Evolutionary conservation across 2,888 invertebrate species (phyloP).

Genomic region (Congeria kusceri): DNA sequence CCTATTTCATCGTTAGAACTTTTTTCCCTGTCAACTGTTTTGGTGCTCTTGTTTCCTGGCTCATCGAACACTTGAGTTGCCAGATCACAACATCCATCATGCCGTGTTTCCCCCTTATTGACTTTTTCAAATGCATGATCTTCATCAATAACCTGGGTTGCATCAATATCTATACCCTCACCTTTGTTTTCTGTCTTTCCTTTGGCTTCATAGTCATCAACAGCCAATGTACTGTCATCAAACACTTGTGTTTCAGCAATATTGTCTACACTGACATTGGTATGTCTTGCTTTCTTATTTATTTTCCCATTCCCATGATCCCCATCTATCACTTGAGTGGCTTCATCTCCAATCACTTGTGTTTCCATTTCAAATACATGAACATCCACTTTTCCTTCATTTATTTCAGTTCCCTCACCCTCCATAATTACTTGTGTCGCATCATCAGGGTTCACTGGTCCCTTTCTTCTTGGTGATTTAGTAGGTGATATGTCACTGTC

Average conservation of each 20-base stretch:
- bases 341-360: slow-evolving; percentile 26
- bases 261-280: too few species aligned
- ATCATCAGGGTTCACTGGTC: background rate
- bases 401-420: slow-evolving; percentile 5
- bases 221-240: too few species aligned
- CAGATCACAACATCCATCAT: slow-evolving; percentile 6
- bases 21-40: slow-evolving; percentile 9
- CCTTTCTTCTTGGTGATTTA: background rate
- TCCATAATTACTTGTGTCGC: slow-evolving; percentile 8
- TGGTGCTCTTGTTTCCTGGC: too few species aligned
- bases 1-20: slow-evolving; percentile 2
- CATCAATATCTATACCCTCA: background rate
- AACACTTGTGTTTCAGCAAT: too few species aligned
- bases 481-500: background rate
- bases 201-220: background rate
- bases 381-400: slow-evolving; percentile 3
- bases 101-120: slow-evolving; percentile 37
- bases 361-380: slow-evolving; percentile 6
- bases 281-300: too few species aligned
- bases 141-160: slow-evolving; percentile 30
- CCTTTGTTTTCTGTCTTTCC: background rate
- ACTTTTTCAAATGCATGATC: slow-evolving; percentile 37
- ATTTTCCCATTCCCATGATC: too few species aligned
- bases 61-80: slow-evolving; percentile 49
- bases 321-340: slow-evolving; percentile 37